Evolutionary conservation across 2,797 vertebrate genomes (phyloP), one percentile per base, ranked within the genome.

Genomic region (Enteromius unitaeniatus): DNA sequence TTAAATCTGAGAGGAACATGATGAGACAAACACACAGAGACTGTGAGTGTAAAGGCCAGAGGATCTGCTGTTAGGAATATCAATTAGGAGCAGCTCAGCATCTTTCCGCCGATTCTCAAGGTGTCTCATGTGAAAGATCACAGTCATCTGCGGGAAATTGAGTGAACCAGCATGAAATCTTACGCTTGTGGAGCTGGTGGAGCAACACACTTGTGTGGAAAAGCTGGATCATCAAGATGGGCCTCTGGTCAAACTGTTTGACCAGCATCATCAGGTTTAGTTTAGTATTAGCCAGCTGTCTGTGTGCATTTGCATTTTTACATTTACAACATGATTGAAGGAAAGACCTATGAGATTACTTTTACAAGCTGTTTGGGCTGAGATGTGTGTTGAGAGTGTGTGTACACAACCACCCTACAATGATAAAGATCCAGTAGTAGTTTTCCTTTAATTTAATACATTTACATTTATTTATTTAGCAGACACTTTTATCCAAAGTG

Each of bases 41-140:
- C 42, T 85, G 88, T 89, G 81, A 86, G 87, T 91, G 77, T 3
- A 65, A 87, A 84, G 42, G 81, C 80, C 73, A 82, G 68, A 78
- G 55, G 85, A 89, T 84, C 83, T 87, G 73, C 87, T 40, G 88
- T 15, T 15, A 4, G 17, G 92, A 93, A 93, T 93, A 93, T 92
- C 91, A 94, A 93, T 93, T 88, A 84, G 85, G 89, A 1, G 8
- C 60, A 80, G 17, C 81, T 92, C 89, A 80, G 86, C 58, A 62
- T 68, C 70, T 58, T 49, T 28, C 28, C 60, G 26, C 78, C 14
- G 84, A 23, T 89, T 85, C 85, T 86, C 86, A 90, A 13, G 1
- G 37, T 13, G 65, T n/a, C 37, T n/a, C 21, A 42, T 42, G 34
- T 40, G 19, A 2, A 68, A 37, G 10, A 68, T 40, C 28, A 28